phyloP scores from a whole-genome alignment of 2,797 vertebrate genomes.

The Leptodactylus fallax region DNA sequence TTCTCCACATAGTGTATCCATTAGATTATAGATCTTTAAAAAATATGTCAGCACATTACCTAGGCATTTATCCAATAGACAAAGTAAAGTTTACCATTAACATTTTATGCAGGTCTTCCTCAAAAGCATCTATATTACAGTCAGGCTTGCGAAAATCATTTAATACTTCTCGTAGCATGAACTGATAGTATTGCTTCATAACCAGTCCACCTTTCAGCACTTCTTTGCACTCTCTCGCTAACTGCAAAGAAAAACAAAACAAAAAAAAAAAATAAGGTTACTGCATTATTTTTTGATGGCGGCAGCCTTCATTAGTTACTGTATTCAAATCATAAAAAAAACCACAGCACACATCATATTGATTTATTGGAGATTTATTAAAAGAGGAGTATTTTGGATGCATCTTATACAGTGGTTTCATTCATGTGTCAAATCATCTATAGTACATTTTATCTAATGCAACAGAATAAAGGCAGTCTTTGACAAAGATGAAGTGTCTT shows the following conservation, averaged over 20 bases:
- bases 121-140: conserved; percentile 94
- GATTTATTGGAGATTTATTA: too few relatives aligned
- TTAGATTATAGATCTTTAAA: too few relatives aligned
- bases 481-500: too few relatives aligned
- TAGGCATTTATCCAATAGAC: background rate
- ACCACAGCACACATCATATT: too few relatives aligned
- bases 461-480: too few relatives aligned
- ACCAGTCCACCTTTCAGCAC: conserved; percentile 95
- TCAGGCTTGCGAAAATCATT: conserved; percentile 83
- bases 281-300: background rate
- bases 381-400: too few relatives aligned
- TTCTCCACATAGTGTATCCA: too few relatives aligned
- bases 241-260: conserved; percentile 75
- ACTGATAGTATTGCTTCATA: conserved; percentile 99
- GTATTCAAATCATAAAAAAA: too few relatives aligned
- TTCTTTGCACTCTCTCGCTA: conserved; percentile 98
- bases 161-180: conserved; percentile 90
- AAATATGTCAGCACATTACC: rapidly evolving
- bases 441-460: too few relatives aligned
- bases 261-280: background rate
- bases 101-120: conserved; percentile 98
- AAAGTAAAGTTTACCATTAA: conserved; percentile 82
- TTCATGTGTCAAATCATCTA: too few relatives aligned
- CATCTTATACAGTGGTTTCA: too few relatives aligned
- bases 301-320: too few relatives aligned